Percentiles rank a stretch among this genome's conserved stretches.
Conservation (phyloP, 2,888 invertebrate species). For the Panorpa germanica region DNA sequence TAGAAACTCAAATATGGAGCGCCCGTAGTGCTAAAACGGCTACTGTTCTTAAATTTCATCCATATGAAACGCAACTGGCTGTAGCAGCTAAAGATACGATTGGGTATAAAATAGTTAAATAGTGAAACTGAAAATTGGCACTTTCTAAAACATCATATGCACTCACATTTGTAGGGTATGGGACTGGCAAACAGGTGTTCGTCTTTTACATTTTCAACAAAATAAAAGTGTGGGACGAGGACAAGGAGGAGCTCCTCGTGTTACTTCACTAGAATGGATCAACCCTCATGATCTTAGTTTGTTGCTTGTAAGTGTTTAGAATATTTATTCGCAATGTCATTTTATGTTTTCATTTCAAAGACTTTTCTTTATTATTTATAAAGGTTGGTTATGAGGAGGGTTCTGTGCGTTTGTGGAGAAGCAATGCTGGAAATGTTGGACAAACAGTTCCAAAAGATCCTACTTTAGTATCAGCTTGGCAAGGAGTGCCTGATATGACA, state of each 20-base stretch:
- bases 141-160: conserved; percentile 4
- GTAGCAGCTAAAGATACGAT: conserved; percentile 74
- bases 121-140: conserved; percentile 15
- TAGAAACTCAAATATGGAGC: conserved; percentile 72
- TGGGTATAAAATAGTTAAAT: conserved; percentile 31
- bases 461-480: conserved; percentile 65
- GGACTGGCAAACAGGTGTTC: conserved; percentile 72
- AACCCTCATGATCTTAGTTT: conserved; percentile 70
- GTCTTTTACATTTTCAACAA: too few species aligned
- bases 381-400: conserved; percentile 53
- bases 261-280: conserved; percentile 69
- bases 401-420: conserved; percentile 35
- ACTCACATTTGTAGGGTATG: conserved; percentile 36
- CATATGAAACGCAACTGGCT: conserved; percentile 75
- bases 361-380: too few species aligned
- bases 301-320: conserved; percentile 52
- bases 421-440: neutral
- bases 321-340: too few species aligned
- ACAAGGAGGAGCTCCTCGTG: conserved; percentile 37
- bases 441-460: conserved; percentile 23
- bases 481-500: conserved; percentile 50
- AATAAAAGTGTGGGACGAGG: too few species aligned
- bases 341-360: too few species aligned
- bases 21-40: conserved; percentile 64
- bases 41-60: conserved; percentile 65